Evolutionary conservation across 1,140 invertebrate species (phyloP).

Genomic region (Akabosia matsudoensis): DNA sequence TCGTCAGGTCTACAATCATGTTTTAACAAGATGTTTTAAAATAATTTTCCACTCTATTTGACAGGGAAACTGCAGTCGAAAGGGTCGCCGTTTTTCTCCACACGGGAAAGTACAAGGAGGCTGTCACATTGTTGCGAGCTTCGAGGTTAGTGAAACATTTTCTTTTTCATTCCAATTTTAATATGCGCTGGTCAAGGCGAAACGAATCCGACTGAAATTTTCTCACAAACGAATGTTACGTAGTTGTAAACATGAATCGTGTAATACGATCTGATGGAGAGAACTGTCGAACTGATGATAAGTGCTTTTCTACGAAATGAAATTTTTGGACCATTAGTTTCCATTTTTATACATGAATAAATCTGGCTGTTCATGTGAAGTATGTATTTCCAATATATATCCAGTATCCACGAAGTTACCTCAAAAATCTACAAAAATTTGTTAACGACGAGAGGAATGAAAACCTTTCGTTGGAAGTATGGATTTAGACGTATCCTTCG

Average conservation of each 20-base stretch:
- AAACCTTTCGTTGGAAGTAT: no score
- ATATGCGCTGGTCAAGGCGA: background rate
- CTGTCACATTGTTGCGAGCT: slow-evolving; percentile 75
- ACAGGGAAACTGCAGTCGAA: slow-evolving; percentile 78
- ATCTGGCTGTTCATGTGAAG: background rate
- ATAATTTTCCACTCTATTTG: slow-evolving; percentile 48
- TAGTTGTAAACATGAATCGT: no score
- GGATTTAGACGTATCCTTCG: no score
- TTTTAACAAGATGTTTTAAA: slow-evolving; percentile 29
- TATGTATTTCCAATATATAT: no score
- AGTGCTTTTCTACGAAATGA: background rate
- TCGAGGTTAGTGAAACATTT: slow-evolving; percentile 64
- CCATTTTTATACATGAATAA: slow-evolving; percentile 32
- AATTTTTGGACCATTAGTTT: slow-evolving; percentile 21
- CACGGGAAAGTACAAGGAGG: slow-evolving; percentile 66
- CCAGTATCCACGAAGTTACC: no score
- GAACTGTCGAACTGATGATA: background rate
- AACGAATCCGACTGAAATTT: background rate
- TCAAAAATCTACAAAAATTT: no score
- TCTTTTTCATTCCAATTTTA: background rate
- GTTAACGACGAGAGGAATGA: no score
- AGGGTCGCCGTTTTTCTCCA: slow-evolving; percentile 75
- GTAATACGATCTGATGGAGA: background rate
- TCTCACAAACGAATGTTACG: no score
- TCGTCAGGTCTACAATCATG: background rate